Base-by-base conservation (phyloP, 1,140 invertebrate genomes). In the Formica exsecta region DNA sequence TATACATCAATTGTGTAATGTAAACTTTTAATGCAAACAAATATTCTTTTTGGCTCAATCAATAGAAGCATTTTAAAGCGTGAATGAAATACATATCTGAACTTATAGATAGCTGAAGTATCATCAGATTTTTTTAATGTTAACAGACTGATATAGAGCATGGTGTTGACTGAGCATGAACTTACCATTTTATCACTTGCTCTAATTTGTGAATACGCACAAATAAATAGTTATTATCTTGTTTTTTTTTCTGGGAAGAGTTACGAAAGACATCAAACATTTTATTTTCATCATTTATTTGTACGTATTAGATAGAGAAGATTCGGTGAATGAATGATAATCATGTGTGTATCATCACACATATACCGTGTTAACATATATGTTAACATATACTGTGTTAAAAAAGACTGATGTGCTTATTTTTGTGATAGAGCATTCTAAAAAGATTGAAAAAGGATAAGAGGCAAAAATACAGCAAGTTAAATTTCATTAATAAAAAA, bases 1-100 rank as follows among this genome's bases (percentile, higher is more conserved):
- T 68, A 32, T 51, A 68, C n/a, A 54, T n/a, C 13, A 68, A 79
- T 13, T 74, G 32, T 0, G 1, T 44, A 44, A 19, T 51, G 9
- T n/a, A 77, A 62, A 41, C 22, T 13, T 79, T 79, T 51, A 79
- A 22, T 44, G 36, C n/a, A 65, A 32, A 65, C 41, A 66, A 9
- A 38, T 54, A 25, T 79, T 79, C 25, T 66, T 54, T 54, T 29
- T 8, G n/a, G 25, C 3, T 29, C 13, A 51, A 66, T n/a, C 36
- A 19, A 54, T 11, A 77, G 25, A 54, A 38, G 65, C 22, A n/a
- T 38, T 22, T 13, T 54, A 57, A 80, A 19, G 16, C 48, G 9
- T 36, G 32, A 80, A 6, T 29, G 8, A 79, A 66, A 66, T 66
- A 11, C 25, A 11, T 36, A 44, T 36, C 5, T 64, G 16, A 16